Evolutionary conservation across 2,113 vertebrate species (phyloP).

Genomic region (Pterocles burchelli): DNA sequence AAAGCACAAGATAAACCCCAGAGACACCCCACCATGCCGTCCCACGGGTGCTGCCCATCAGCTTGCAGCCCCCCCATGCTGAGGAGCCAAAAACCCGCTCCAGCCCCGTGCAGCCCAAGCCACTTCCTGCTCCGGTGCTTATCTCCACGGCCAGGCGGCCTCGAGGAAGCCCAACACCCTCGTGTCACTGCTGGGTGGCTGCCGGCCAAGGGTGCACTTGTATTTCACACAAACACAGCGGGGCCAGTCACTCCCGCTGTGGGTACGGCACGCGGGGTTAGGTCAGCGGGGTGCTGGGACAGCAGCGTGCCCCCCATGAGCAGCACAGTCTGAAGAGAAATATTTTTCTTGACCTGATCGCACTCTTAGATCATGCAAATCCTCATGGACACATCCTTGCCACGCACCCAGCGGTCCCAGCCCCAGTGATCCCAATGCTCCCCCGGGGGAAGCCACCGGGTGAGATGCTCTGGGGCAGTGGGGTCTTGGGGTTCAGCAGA

Average conservation of each 20-base stretch:
- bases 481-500: neutral
- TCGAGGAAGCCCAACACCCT: conserved; percentile 38
- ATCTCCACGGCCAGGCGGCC: conserved; percentile 18
- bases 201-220: neutral
- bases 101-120: fast-evolving
- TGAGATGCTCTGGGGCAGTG: neutral
- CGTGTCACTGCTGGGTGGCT: neutral
- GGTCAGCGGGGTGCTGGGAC: fast-evolving
- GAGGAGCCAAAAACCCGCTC: neutral
- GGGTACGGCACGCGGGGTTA: fast-evolving
- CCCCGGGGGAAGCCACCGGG: neutral
- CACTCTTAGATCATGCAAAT: fast-evolving
- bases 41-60: neutral
- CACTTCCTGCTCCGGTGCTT: neutral
- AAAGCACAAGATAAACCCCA: neutral
- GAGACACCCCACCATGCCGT: neutral
- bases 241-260: fast-evolving
- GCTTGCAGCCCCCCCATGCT: fast-evolving
- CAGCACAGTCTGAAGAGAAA: neutral
- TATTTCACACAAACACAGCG: neutral
- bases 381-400: fast-evolving
- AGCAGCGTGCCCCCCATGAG: fast-evolving
- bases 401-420: fast-evolving
- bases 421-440: neutral
- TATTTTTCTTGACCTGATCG: neutral